A percentile compares a stretch with the other conserved stretches of the same genome.
Conservation (phyloP, 2,113 vertebrate species). For the Halichoeres trimaculatus region DNA sequence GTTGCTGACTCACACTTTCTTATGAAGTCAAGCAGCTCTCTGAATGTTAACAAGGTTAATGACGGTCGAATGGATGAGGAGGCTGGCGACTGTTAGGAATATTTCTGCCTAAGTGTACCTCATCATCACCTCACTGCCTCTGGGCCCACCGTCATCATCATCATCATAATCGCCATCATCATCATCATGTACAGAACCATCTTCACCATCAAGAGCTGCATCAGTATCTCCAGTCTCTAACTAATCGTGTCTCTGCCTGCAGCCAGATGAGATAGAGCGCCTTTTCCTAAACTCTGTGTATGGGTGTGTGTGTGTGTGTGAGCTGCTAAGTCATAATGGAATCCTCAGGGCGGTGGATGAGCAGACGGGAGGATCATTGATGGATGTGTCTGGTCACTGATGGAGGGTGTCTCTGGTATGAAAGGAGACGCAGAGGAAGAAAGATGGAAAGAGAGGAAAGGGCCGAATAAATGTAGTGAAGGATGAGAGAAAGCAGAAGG, state of each 20-base stretch:
- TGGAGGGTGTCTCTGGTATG: conserved; percentile 60
- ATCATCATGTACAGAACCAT: conserved; percentile 21
- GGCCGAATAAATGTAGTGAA: conserved; percentile 5
- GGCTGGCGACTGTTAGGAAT: conserved; percentile 1
- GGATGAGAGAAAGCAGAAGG: not conserved
- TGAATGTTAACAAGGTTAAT: conserved; percentile 27
- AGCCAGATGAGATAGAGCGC: conserved; percentile 54
- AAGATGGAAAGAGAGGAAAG: not conserved
- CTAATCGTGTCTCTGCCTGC: conserved; percentile 60
- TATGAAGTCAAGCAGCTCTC: conserved; percentile 8
- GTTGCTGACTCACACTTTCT: conserved; percentile 3
- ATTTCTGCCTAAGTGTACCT: conserved; percentile 42
- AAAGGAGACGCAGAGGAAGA: conserved; percentile 10
- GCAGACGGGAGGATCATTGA: conserved; percentile 61
- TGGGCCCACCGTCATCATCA: conserved; percentile 12
- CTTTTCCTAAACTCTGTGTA: conserved; percentile 32
- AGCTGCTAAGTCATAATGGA: conserved; percentile 67
- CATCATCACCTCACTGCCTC: conserved; percentile 46
- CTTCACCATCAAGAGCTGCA: conserved; percentile 42
- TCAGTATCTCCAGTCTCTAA: conserved; percentile 52
- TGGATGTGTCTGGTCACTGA: conserved; percentile 72
- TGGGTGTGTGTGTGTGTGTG: conserved; percentile 18
- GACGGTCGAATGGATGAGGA: conserved; percentile 16
- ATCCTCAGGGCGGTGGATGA: conserved; percentile 68
- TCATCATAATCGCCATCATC: conserved; percentile 14